Conservation (phyloP, 2,888 invertebrate species). For the Flexamia atlantica region DNA sequence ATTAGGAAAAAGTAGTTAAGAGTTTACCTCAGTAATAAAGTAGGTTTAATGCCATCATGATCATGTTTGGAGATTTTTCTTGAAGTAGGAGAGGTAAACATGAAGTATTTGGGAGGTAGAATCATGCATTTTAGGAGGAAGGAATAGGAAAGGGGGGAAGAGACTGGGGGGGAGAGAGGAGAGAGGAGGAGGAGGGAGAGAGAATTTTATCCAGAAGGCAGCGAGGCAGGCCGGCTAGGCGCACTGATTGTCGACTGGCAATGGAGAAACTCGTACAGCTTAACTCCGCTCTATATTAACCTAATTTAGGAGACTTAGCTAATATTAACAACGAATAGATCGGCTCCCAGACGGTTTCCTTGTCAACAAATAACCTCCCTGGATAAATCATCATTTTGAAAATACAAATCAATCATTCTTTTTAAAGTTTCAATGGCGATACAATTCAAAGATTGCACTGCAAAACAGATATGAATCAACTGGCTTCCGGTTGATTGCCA, state of each 20-base stretch:
- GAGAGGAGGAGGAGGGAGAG: background rate
- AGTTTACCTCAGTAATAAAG: too few relatives aligned
- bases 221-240: conserved; percentile 45
- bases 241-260: conserved; percentile 71
- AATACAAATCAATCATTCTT: too few relatives aligned
- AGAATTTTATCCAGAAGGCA: conserved; percentile 44
- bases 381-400: too few relatives aligned
- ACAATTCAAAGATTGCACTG: too few relatives aligned
- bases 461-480: too few relatives aligned
- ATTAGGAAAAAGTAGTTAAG: too few relatives aligned
- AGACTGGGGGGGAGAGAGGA: background rate
- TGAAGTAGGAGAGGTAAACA: too few relatives aligned
- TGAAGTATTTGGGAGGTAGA: too few relatives aligned
- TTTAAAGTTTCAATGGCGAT: too few relatives aligned
- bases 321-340: conserved; percentile 60
- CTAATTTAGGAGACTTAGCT: conserved; percentile 60
- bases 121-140: background rate
- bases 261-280: conserved; percentile 66
- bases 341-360: background rate
- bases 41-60: too few relatives aligned
- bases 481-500: too few relatives aligned
- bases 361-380: conserved; percentile 6
- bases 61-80: too few relatives aligned
- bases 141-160: background rate
- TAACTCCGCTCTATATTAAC: conserved; percentile 63